Base-by-base conservation (phyloP, 2,113 vertebrate genomes). In the Menidia beryllina region DNA sequence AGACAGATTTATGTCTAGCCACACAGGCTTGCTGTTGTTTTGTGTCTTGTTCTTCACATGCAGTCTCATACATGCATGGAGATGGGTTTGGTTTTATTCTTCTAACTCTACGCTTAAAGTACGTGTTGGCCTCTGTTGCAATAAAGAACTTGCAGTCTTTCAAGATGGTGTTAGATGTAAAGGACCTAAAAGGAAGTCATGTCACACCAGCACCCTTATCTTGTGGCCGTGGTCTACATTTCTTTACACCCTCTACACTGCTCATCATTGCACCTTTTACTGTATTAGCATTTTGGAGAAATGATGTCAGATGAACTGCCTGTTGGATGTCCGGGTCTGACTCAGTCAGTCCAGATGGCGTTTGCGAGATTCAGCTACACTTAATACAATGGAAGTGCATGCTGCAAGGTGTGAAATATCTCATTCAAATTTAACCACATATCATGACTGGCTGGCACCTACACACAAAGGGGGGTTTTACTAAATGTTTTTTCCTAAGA, bases 371-470 rank as follows among this genome's bases (percentile, higher is more conserved):
- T 76, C 8, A 27, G 43, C 34, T 66, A 25, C 67, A 53, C 54
- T 51, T 52, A 65, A 62, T 39, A 45, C 11, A 14, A 75, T 26
- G 39, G 50, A 68, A 36, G 65, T 49, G 65, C 62, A 72, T 30
- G 67, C 54, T 47, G 36, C 41, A 59, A 77, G 78, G 76, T 81
- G 82, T 77, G 68, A 87, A 87, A 79, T 71, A 36, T 39, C 68
- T 83, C 68, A 79, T 77, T 86, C 74, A 77, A 75, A 62, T 66
- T 63, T 68, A 57, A 81, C 78, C 74, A 74, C 65, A 56, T 45
- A 56, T 57, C 39, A 48, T 24, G 71, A 58, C 8, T 67, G 64
- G 17, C 61, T 68, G 27, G 62, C 72, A 74, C 63, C 39, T 81
- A 15, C 39, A 13, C 17, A 26, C 72, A 62, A 19, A 13, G 56